A percentile compares a stretch with the other conserved stretches of the same genome.
Conservation (phyloP, 2,797 vertebrate species). For the Molossus molossus region DNA sequence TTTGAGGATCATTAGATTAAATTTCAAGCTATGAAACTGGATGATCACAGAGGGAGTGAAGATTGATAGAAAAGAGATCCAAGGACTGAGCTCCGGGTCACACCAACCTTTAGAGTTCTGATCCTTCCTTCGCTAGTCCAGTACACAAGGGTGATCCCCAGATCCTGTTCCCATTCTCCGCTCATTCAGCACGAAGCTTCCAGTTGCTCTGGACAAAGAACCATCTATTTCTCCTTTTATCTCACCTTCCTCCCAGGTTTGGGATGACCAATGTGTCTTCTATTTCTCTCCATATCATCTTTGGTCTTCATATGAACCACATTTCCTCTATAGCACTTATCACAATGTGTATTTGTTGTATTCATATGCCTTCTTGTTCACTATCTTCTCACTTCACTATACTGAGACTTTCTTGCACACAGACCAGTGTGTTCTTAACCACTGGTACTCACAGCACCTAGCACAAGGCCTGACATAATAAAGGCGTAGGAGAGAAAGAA, state of each 20-base stretch:
- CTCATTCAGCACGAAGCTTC: neutral
- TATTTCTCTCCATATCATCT: neutral
- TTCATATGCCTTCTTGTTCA: neutral
- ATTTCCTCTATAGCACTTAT: neutral
- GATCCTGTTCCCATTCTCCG: too few species aligned
- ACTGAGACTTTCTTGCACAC: neutral
- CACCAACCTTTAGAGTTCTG: neutral
- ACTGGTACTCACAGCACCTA: neutral
- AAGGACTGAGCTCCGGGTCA: too few species aligned
- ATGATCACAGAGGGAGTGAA: neutral
- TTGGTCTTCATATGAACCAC: neutral
- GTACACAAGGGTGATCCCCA: fast-evolving
- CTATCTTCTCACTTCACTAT: neutral
- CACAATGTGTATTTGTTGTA: neutral
- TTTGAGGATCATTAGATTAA: neutral
- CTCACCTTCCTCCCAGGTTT: neutral
- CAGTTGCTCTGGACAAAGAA: neutral
- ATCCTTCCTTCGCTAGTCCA: neutral
- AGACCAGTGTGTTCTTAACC: neutral
- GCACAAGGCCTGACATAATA: neutral
- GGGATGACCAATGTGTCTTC: neutral
- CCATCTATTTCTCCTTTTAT: neutral
- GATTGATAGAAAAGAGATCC: neutral
- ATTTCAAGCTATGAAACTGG: neutral
- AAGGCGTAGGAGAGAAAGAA: neutral